phyloP scores from a whole-genome alignment of 2,888 invertebrate genomes.

The Aelia acuminata region DNA sequence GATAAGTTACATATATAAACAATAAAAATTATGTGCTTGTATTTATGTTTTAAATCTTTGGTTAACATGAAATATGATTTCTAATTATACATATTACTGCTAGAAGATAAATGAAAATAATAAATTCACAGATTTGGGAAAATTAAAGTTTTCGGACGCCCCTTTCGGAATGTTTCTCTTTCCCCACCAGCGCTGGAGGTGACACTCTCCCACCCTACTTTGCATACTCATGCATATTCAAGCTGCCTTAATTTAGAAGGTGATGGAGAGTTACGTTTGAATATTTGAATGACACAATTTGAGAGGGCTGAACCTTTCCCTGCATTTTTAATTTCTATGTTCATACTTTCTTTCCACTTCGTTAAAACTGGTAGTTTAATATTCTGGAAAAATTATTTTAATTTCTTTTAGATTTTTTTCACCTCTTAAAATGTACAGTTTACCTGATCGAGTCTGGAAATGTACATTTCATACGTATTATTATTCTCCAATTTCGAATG shows the following conservation, averaged over 20 bases:
- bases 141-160: background rate
- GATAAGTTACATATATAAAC: too few relatives aligned
- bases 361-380: too few relatives aligned
- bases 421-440: too few relatives aligned
- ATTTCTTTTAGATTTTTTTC: too few relatives aligned
- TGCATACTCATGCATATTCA: conserved; percentile 15
- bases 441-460: too few relatives aligned
- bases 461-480: too few relatives aligned
- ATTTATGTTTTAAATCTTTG: too few relatives aligned
- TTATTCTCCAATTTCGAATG: too few relatives aligned
- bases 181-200: background rate
- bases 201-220: background rate
- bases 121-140: background rate
- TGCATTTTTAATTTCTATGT: conserved; percentile 9
- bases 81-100: background rate
- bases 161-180: background rate
- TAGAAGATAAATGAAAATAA: background rate
- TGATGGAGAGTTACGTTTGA: conserved; percentile 21
- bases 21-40: too few relatives aligned
- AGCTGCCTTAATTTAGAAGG: background rate
- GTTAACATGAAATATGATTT: background rate
- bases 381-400: too few relatives aligned
- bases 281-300: conserved; percentile 10
- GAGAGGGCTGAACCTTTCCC: background rate
- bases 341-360: background rate